A percentile compares a stretch with the other conserved stretches of the same genome.
These are phyloP conservation scores for Rhadinocentrus ornatus DNA, from an alignment of 2,797 vertebrate genomes.

Conservation along the genomic window DNA sequence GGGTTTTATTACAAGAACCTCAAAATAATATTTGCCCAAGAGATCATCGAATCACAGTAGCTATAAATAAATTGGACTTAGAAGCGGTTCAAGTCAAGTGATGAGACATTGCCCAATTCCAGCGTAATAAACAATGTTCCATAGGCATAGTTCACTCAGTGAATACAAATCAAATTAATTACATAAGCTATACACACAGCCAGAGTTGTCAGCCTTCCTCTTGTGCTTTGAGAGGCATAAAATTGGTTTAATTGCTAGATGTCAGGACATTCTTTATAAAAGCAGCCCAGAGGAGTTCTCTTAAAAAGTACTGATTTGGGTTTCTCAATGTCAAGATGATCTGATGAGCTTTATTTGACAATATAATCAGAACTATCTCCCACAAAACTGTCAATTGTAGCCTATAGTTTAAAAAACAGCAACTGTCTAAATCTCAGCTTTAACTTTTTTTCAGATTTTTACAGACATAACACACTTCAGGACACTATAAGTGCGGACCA, in stretches of 20 bases:
- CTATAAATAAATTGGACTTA: slow-evolving; percentile 21
- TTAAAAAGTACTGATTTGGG: slow-evolving; percentile 40
- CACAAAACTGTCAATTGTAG: slow-evolving; percentile 6
- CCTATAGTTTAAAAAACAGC: slow-evolving; percentile 8
- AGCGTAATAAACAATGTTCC: slow-evolving; percentile 68
- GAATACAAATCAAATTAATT: slow-evolving; percentile 80
- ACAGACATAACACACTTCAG: not conserved
- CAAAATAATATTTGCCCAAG: slow-evolving; percentile 4
- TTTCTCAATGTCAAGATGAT: slow-evolving; percentile 36
- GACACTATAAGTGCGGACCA: no score
- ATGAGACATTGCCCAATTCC: slow-evolving; percentile 51
- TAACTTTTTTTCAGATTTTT: slow-evolving; percentile 35
- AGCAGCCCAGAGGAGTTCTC: slow-evolving; percentile 46
- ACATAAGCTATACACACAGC: slow-evolving; percentile 66
- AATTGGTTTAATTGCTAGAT: slow-evolving; percentile 77
- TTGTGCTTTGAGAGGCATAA: slow-evolving; percentile 75
- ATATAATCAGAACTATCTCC: slow-evolving; percentile 15
- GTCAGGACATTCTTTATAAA: slow-evolving; percentile 66
- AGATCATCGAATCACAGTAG: slow-evolving; percentile 29
- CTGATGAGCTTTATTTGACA: slow-evolving; percentile 48
- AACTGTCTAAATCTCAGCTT: slow-evolving; percentile 13
- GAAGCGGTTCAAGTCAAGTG: slow-evolving; percentile 32
- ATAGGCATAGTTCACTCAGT: slow-evolving; percentile 63
- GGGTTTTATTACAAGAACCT: not conserved
- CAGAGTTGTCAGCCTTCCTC: slow-evolving; percentile 73